Base-by-base conservation (phyloP, 2,888 invertebrate species). In the Andrena haemorrhoa region DNA sequence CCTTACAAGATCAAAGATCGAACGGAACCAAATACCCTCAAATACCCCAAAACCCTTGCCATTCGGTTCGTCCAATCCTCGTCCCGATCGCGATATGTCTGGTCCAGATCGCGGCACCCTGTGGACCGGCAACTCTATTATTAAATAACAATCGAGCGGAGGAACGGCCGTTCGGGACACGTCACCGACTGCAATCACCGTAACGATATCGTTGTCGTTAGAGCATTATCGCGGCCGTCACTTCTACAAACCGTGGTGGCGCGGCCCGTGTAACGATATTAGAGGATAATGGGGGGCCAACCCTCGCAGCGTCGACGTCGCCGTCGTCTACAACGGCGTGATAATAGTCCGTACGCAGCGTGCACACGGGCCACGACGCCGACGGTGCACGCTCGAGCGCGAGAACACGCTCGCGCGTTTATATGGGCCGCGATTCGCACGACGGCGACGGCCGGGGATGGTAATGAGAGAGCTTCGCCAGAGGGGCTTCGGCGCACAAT, bases 401-500 rank as follows among this genome's bases (percentile, higher is more conserved):
- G 65, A 60, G 31, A 26, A 12, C 20, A 56, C 56, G 68, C 61
- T 74, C 83, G 63, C 66, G 33, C 65, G 64, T 83, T 79, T 80
- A 76, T 72, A 76, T 75, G 61, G 75, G 41, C 70, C 73, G 80
- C 86, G 86, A 83, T 68, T 74, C 86, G 78, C 84, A 74, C 74
- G 74, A 82, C 85, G 65, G 20, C 56, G 23, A 10, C 56, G 10
- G 26, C 56, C 23, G 33, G 78, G 20, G 79, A 82, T 83, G 76
- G 74, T 85, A 87, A 87, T 83, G 88, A 83, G 85, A 86, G 72
- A 77, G 80, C 80, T 72, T 70, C 72, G 79, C 87, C 76, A 41
- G 74, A 78, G 84, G 87, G 78, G 63, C 82, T 80, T 78, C 83
- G 66, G 81, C 83, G 88, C 73, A 87, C 88, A 87, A 87, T 87